Evolutionary conservation across 2,113 vertebrate genomes (phyloP).

Genomic region (Aleadryas rufinucha): DNA sequence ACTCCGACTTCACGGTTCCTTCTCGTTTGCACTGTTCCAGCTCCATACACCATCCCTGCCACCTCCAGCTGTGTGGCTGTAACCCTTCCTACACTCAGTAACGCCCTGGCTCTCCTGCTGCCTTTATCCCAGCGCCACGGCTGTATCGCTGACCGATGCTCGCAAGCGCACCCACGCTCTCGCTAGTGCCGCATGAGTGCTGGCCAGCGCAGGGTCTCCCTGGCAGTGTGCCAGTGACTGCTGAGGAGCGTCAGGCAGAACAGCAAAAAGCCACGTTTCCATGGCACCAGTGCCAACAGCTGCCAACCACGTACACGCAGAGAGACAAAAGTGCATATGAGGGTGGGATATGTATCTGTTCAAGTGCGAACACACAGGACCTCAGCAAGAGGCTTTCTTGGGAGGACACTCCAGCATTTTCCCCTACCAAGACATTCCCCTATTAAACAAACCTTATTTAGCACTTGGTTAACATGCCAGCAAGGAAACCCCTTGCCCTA

Average conservation of each 20-base stretch:
- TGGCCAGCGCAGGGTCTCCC: neutral
- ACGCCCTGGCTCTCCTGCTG: neutral
- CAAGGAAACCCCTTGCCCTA: neutral
- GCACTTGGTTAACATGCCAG: neutral
- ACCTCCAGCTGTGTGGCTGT: rapidly evolving
- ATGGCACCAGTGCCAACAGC: rapidly evolving
- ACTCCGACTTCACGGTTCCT: rapidly evolving
- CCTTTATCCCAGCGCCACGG: rapidly evolving
- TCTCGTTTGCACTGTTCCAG: neutral
- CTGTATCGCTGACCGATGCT: rapidly evolving
- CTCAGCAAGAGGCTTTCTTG: neutral
- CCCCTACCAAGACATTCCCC: neutral
- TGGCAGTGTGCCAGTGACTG: rapidly evolving
- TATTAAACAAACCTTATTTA: neutral
- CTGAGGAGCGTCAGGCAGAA: rapidly evolving
- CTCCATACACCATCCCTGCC: neutral
- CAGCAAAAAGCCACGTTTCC: neutral
- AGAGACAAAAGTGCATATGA: slow-evolving; percentile 40
- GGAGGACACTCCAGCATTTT: neutral
- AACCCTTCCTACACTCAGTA: neutral
- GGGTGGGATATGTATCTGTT: neutral
- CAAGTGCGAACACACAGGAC: neutral
- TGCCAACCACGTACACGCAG: neutral
- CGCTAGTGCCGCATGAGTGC: rapidly evolving
- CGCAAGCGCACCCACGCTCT: rapidly evolving